These are phyloP conservation scores for Bombus soroeensis DNA, from an alignment of 1,140 invertebrate genomes.

Conservation along the genomic window DNA sequence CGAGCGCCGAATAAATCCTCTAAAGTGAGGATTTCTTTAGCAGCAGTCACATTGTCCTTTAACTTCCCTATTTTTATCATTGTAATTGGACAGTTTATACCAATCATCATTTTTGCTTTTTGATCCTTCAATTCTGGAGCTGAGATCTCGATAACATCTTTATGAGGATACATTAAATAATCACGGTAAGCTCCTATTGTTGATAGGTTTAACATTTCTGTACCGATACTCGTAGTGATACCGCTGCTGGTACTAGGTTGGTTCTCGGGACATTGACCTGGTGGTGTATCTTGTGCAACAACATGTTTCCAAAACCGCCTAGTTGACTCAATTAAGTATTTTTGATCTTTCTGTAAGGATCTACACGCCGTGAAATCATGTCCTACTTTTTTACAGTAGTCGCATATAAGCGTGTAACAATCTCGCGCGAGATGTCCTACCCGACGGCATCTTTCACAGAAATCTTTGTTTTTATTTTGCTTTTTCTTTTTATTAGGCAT, in stretches of 20 bases:
- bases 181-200: too few species aligned
- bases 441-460: fast-evolving
- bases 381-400: fast-evolving
- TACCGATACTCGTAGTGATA: fast-evolving
- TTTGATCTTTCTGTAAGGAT: fast-evolving
- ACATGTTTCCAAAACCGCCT: fast-evolving
- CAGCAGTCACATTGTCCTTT: too few species aligned
- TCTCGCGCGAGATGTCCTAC: fast-evolving
- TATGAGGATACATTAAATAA: fast-evolving
- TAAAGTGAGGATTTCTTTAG: too few species aligned
- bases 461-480: fast-evolving
- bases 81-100: too few species aligned
- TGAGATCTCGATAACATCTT: too few species aligned
- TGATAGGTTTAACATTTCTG: fast-evolving
- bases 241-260: fast-evolving
- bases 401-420: too few species aligned
- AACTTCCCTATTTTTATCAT: too few species aligned
- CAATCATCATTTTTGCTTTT: too few species aligned
- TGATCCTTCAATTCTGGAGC: fast-evolving
- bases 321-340: fast-evolving
- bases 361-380: fast-evolving
- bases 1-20: fast-evolving
- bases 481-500: fast-evolving
- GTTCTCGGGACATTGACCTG: fast-evolving
- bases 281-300: fast-evolving